A percentile compares a stretch with the other conserved stretches of the same genome.
These are phyloP conservation scores for Miniopterus natalensis DNA, from an alignment of 2,113 vertebrate species.

Conservation along the genomic window DNA sequence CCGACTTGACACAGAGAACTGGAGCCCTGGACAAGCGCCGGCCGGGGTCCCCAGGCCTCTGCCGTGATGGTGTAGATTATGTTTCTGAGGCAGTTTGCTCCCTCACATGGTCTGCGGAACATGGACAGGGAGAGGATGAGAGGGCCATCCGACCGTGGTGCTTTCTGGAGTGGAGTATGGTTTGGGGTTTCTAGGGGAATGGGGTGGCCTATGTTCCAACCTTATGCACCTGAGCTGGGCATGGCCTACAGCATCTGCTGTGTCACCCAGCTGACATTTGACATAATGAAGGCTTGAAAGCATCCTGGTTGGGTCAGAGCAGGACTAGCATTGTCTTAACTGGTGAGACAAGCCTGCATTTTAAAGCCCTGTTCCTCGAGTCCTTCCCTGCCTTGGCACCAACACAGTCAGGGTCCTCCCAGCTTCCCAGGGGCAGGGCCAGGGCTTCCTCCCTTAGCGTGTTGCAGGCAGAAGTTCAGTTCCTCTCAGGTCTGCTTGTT, in stretches of 20 bases:
- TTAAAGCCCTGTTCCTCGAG: constrained; percentile 37
- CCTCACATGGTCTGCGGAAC: not conserved
- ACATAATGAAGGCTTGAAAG: not conserved
- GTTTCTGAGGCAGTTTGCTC: too few relatives aligned
- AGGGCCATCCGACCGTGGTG: not conserved
- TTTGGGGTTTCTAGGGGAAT: not conserved
- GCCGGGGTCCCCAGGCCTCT: not conserved
- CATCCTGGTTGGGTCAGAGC: not conserved
- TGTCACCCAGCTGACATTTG: not conserved
- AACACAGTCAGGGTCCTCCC: constrained; percentile 28
- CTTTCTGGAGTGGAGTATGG: not conserved
- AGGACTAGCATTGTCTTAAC: not conserved
- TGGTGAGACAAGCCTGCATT: not conserved
- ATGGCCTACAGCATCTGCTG: not conserved
- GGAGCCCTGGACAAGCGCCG: not conserved
- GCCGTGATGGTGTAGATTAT: too few relatives aligned
- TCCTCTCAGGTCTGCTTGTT: constrained; percentile 65
- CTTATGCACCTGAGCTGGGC: not conserved
- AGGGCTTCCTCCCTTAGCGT: constrained; percentile 60
- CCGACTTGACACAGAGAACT: not conserved
- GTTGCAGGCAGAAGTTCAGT: constrained; percentile 36
- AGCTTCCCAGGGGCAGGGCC: not conserved
- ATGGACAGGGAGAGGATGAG: not conserved
- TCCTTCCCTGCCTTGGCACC: not conserved
- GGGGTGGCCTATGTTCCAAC: not conserved